These are phyloP conservation scores for Melolontha melolontha DNA, from an alignment of 2,888 invertebrate species.

Conservation along the genomic window DNA sequence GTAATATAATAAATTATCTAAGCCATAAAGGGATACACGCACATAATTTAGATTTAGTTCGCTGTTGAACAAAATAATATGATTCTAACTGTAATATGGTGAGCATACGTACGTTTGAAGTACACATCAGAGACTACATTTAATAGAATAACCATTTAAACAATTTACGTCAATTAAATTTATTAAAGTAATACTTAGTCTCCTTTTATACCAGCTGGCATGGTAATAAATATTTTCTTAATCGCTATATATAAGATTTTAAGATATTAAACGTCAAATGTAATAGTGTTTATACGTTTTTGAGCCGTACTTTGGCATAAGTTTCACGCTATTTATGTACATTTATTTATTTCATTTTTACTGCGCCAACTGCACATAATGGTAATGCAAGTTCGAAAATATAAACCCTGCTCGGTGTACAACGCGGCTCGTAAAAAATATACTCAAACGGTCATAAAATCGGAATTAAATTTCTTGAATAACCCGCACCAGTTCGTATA, in stretches of 20 bases:
- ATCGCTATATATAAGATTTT: conserved; percentile 42
- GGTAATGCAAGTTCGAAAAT: conserved; percentile 21
- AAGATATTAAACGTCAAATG: conserved; percentile 42
- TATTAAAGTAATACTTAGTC: conserved; percentile 50
- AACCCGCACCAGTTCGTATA: neutral
- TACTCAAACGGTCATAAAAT: conserved; percentile 31
- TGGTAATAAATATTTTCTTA: conserved; percentile 43
- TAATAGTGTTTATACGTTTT: conserved; percentile 35
- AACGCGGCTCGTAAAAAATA: conserved; percentile 29
- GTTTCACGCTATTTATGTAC: conserved; percentile 35
- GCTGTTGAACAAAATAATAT: too few relatives aligned
- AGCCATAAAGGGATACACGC: too few relatives aligned
- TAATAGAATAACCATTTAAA: conserved; percentile 51
- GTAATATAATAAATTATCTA: too few relatives aligned
- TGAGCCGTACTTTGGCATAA: conserved; percentile 25
- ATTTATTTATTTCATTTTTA: conserved; percentile 33
- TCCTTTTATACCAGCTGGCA: conserved; percentile 41
- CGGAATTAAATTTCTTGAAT: conserved; percentile 34
- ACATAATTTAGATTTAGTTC: too few relatives aligned
- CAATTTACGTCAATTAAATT: conserved; percentile 51
- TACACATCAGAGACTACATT: conserved; percentile 19
- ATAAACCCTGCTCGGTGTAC: neutral
- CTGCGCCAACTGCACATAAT: conserved; percentile 32
- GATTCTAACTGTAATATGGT: too few relatives aligned
- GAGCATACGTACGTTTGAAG: too few relatives aligned